Evolutionary conservation across 1,140 invertebrate species (phyloP).

Genomic region (Listronotus oregonensis): DNA sequence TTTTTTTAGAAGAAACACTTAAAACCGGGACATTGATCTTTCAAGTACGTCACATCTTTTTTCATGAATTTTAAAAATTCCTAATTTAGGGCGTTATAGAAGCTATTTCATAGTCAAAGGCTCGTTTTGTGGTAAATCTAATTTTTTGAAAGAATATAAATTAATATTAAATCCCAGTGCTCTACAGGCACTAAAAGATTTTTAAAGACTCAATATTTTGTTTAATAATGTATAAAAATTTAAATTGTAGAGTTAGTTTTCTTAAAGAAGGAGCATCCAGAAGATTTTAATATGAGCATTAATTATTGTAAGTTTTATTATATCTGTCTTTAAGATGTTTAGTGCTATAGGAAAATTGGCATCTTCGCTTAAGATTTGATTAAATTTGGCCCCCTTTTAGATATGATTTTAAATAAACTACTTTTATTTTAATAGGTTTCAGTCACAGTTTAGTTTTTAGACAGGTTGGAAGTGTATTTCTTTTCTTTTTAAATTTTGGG

Average conservation of each 20-base stretch:
- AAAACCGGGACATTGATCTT: too few relatives aligned
- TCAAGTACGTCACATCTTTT: too few relatives aligned
- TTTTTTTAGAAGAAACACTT: too few relatives aligned
- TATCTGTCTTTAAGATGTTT: too few relatives aligned
- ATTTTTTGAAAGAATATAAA: background rate
- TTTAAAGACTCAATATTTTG: slow-evolving; percentile 3
- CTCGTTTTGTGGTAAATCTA: background rate
- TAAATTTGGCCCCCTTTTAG: background rate
- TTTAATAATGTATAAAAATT: background rate
- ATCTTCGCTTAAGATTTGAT: background rate
- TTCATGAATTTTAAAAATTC: too few relatives aligned
- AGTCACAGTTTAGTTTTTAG: too few relatives aligned
- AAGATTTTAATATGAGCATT: slow-evolving; percentile 1
- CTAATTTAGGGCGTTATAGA: too few relatives aligned
- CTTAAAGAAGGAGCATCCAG: background rate
- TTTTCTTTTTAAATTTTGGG: too few relatives aligned
- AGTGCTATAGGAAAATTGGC: too few relatives aligned
- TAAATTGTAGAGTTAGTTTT: background rate
- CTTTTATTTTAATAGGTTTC: too few relatives aligned
- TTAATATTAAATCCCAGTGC: background rate
- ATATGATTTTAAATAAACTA: background rate
- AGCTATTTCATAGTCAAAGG: background rate
- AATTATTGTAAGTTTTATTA: background rate
- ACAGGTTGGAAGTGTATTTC: too few relatives aligned
- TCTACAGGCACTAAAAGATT: slow-evolving; percentile 4